Percentiles rank a stretch among this genome's conserved stretches.
Conservation (phyloP, 1,140 invertebrate genomes). For the Ectropis grisescens region DNA sequence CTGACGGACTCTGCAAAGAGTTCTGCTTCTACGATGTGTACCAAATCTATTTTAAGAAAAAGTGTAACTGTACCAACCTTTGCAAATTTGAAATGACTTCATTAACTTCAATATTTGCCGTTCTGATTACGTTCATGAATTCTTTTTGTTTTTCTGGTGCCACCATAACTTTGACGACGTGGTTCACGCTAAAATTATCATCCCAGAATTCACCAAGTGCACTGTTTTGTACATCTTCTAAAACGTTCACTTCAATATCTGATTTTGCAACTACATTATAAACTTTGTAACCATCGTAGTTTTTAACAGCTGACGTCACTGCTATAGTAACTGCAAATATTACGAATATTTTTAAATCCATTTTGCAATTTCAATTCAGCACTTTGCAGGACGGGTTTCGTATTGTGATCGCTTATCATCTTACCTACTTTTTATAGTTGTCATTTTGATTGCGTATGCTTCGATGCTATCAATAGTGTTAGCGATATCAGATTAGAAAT, state of each 20-base stretch:
- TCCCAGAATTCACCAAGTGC: conserved; percentile 44
- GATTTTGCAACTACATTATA: conserved; percentile 60
- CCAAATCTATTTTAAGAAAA: no score
- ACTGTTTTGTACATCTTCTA: conserved; percentile 19
- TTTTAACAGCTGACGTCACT: conserved; percentile 18
- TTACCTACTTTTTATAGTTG: no score
- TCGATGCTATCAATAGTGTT: no score
- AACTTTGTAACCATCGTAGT: conserved; percentile 66
- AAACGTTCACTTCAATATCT: conserved; percentile 22
- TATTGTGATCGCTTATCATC: no score
- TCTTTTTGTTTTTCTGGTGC: conserved; percentile 17
- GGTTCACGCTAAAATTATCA: conserved; percentile 24
- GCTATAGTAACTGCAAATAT: conserved; percentile 12
- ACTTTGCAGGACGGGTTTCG: not conserved
- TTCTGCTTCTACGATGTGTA: no score
- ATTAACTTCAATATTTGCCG: conserved; percentile 14
- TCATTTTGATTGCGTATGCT: no score
- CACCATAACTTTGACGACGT: conserved; percentile 35
- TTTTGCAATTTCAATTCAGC: conserved; percentile 2
- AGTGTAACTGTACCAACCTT: no score
- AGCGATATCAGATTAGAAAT: no score
- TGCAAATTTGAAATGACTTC: conserved; percentile 34
- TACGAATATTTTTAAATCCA: conserved; percentile 8
- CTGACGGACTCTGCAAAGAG: no score
- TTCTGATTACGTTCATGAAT: conserved; percentile 15